Evolutionary conservation across 2,888 invertebrate species (phyloP).

Genomic region (Nomada lathburiana): DNA sequence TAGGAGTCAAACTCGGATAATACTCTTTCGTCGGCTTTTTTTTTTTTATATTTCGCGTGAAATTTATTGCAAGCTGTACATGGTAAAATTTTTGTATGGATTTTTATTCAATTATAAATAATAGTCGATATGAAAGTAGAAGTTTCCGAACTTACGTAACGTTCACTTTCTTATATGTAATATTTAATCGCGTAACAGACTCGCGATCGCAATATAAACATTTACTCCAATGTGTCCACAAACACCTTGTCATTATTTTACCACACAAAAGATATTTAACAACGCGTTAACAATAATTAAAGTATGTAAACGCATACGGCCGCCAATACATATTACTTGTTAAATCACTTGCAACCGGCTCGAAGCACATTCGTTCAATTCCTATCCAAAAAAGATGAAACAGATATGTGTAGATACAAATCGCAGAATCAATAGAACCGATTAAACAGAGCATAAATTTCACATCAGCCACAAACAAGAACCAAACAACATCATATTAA

Average conservation of each 20-base stretch:
- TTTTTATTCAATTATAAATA: neutral
- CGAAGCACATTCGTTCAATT: neutral
- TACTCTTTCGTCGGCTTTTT: neutral
- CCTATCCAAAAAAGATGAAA: neutral
- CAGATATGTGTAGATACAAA: neutral
- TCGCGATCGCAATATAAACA: too few species aligned
- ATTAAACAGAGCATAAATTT: neutral
- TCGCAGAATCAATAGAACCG: neutral
- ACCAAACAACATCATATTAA: neutral
- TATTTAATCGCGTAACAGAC: too few species aligned
- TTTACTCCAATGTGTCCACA: too few species aligned
- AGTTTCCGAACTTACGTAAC: neutral
- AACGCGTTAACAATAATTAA: too few species aligned
- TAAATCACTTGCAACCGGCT: neutral
- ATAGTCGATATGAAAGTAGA: neutral
- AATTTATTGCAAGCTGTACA: neutral
- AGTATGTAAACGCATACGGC: too few species aligned
- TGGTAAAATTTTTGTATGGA: neutral
- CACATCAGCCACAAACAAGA: neutral
- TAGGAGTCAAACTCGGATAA: constrained; percentile 10
- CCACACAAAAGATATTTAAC: too few species aligned
- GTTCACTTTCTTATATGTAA: too few species aligned
- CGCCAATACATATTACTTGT: neutral
- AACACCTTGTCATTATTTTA: too few species aligned
- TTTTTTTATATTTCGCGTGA: neutral